Conservation (phyloP, 2,113 vertebrate genomes). For the Microtus montanus region DNA sequence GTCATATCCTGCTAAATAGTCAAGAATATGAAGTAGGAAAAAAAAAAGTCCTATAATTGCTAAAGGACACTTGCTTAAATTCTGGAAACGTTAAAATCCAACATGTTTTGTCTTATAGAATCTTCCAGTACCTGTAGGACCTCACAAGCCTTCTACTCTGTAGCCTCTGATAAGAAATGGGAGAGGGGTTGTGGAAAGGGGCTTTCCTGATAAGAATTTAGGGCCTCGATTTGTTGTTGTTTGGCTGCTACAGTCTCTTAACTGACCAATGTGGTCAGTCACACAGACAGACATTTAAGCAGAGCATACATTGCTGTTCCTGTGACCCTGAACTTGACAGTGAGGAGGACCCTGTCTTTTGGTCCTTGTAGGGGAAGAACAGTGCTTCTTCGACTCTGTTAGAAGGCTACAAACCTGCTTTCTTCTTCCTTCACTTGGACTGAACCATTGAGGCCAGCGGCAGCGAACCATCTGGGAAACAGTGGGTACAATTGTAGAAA, state of each 20-base stretch:
- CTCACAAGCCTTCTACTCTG: background rate
- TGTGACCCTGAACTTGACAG: background rate
- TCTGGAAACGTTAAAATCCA: slow-evolving; percentile 27
- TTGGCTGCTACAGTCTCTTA: background rate
- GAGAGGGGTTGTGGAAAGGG: background rate
- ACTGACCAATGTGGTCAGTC: background rate
- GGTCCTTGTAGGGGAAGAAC: background rate
- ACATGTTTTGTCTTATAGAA: background rate
- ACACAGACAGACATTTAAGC: background rate
- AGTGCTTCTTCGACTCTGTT: background rate
- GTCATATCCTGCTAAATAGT: background rate
- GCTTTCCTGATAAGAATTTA: background rate
- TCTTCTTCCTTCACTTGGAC: background rate
- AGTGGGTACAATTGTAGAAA: background rate
- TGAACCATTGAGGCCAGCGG: background rate
- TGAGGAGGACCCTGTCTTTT: background rate
- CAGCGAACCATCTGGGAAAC: background rate
- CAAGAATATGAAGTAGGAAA: background rate
- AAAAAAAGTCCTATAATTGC: background rate
- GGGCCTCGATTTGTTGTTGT: background rate
- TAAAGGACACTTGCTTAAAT: background rate
- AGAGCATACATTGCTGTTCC: background rate
- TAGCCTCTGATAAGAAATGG: background rate
- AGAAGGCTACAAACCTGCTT: background rate
- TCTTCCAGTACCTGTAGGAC: background rate